Conservation (phyloP, 2,113 vertebrate genomes). For the Labeo catla region DNA sequence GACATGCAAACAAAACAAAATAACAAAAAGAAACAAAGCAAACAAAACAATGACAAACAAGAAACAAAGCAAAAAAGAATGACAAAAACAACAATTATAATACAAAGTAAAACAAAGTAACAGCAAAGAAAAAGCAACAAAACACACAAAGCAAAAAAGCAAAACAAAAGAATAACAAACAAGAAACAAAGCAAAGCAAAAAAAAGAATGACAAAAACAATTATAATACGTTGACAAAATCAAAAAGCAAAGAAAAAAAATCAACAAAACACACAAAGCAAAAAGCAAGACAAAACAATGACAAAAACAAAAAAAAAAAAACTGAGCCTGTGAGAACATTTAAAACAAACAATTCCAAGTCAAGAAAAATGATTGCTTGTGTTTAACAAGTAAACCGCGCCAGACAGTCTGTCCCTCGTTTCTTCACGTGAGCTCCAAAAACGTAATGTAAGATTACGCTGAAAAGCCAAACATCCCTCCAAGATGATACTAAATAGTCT, state of each 20-base stretch:
- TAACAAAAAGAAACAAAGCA: no score
- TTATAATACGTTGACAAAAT: not conserved
- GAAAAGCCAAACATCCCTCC: constrained; percentile 16
- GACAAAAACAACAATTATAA: no score
- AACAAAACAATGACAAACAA: not conserved
- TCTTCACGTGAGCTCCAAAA: not conserved
- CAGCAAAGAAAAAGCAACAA: not conserved
- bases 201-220: not conserved
- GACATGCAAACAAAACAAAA: not conserved
- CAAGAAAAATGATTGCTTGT: not conserved
- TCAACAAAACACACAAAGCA: not conserved
- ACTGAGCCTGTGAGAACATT: not conserved
- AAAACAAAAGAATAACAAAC: not conserved
- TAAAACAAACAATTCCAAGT: not conserved
- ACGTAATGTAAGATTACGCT: not conserved
- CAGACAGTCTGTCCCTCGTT: constrained; percentile 4
- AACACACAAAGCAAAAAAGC: not conserved
- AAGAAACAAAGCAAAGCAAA: not conserved
- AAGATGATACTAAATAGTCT: not conserved
- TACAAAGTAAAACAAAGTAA: not conserved
- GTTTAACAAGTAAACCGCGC: not conserved
- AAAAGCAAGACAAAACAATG: not conserved
- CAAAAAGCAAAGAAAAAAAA: not conserved
- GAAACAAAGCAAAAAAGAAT: not conserved
- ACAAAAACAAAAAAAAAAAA: not conserved